These are phyloP conservation scores for Apodemus sylvaticus DNA, from an alignment of 2,113 vertebrate genomes.

Conservation along the genomic window DNA sequence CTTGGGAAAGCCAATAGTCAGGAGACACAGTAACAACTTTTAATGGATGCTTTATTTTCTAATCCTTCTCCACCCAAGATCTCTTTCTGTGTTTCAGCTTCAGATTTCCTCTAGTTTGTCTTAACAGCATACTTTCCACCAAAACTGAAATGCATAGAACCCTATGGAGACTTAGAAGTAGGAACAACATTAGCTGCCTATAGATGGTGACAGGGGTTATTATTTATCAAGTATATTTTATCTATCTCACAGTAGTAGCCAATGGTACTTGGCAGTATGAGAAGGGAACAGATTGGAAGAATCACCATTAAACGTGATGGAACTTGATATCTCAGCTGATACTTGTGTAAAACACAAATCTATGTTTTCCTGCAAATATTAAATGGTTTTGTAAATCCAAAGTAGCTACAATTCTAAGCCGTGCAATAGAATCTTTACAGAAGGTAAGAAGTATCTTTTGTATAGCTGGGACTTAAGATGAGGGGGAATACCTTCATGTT, in stretches of 20 bases:
- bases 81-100: neutral
- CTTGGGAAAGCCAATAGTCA: neutral
- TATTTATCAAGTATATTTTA: neutral
- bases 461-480: neutral
- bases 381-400: neutral
- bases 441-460: neutral
- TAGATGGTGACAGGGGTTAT: neutral
- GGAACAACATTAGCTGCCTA: neutral
- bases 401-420: neutral
- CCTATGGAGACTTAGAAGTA: conserved; percentile 7
- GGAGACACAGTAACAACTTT: neutral
- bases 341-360: neutral
- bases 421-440: neutral
- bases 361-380: neutral
- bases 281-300: neutral
- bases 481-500: neutral
- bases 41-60: neutral
- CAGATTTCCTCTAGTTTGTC: conserved; percentile 3
- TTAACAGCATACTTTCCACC: neutral
- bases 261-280: neutral
- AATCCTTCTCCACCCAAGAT: neutral
- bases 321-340: conserved; percentile 14
- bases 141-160: neutral
- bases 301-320: neutral
- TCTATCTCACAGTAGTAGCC: neutral